phyloP scores from a whole-genome alignment of 2,888 invertebrate genomes.

The Eupithecia vulgata region DNA sequence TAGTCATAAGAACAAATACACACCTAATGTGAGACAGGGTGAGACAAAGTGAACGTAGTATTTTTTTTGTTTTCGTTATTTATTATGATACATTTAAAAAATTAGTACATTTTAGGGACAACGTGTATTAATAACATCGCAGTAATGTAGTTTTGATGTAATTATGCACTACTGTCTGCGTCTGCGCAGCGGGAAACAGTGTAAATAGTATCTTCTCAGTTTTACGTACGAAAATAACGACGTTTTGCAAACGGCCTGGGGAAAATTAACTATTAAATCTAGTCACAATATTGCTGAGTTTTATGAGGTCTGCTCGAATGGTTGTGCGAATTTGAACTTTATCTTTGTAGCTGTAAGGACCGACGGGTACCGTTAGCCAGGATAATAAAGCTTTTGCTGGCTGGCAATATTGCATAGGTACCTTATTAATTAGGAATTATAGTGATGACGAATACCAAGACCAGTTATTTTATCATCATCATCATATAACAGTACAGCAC shows the following conservation, averaged over 20 bases:
- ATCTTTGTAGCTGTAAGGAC: not conserved
- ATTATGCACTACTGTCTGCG: constrained; percentile 47
- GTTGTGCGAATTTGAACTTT: not conserved
- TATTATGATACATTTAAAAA: not conserved
- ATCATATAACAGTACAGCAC: not conserved
- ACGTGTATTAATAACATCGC: constrained; percentile 33
- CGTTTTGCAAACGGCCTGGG: constrained; percentile 20
- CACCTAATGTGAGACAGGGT: not conserved
- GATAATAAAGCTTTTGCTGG: not conserved
- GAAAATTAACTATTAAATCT: constrained; percentile 35
- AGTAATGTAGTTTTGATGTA: constrained; percentile 48
- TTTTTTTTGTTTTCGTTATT: not conserved
- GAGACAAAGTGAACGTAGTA: not conserved
- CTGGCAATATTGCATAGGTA: not conserved
- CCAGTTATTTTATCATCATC: not conserved
- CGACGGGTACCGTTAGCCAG: not conserved
- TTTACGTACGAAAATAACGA: constrained; percentile 26
- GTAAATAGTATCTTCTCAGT: constrained; percentile 39
- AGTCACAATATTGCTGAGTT: constrained; percentile 31
- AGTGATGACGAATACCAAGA: not conserved
- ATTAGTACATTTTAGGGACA: not conserved
- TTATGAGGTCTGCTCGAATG: constrained; percentile 3
- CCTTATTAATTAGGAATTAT: not conserved
- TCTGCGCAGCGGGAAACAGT: constrained; percentile 36
- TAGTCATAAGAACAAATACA: not conserved